A percentile compares a stretch with the other conserved stretches of the same genome.
These are phyloP conservation scores for Sphaeramia orbicularis DNA, from an alignment of 2,797 vertebrate species.

Conservation along the genomic window DNA sequence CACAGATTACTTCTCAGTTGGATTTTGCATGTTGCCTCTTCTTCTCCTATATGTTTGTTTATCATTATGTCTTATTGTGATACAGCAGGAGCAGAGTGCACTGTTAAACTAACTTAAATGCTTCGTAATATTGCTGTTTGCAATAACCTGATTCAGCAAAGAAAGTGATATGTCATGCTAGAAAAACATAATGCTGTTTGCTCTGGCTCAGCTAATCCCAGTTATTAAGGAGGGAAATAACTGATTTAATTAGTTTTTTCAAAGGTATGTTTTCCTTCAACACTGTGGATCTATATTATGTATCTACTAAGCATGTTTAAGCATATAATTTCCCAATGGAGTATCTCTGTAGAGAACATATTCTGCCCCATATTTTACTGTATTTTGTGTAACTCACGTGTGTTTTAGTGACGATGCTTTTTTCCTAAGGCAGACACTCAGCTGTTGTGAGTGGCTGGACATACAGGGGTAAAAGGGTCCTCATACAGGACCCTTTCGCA, in stretches of 20 bases:
- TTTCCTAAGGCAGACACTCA: constrained; percentile 50
- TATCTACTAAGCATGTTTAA: background rate
- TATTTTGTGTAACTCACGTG: constrained; percentile 33
- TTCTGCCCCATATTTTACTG: constrained; percentile 26
- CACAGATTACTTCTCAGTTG: constrained; percentile 2
- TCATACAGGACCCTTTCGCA: constrained; percentile 49
- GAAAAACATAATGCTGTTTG: constrained; percentile 7
- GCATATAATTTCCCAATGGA: constrained; percentile 15
- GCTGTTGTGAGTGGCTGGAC: constrained; percentile 34
- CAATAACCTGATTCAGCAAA: constrained; percentile 1
- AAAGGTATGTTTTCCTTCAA: constrained; percentile 15
- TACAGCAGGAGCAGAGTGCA: background rate
- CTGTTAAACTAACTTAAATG: background rate
- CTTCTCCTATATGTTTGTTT: constrained; percentile 7
- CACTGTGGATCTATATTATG: background rate
- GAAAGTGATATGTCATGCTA: constrained; percentile 15
- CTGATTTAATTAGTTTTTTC: constrained; percentile 19
- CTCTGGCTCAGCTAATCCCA: constrained; percentile 29
- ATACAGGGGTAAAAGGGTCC: constrained; percentile 28
- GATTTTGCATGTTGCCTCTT: constrained; percentile 4
- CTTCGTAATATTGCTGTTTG: background rate
- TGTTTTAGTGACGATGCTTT: constrained; percentile 42
- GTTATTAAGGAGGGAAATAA: constrained; percentile 12
- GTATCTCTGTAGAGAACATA: background rate
- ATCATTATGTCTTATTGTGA: background rate